These are phyloP conservation scores for Monodelphis domestica DNA, from an alignment of 2,797 vertebrate genomes.

Conservation along the genomic window DNA sequence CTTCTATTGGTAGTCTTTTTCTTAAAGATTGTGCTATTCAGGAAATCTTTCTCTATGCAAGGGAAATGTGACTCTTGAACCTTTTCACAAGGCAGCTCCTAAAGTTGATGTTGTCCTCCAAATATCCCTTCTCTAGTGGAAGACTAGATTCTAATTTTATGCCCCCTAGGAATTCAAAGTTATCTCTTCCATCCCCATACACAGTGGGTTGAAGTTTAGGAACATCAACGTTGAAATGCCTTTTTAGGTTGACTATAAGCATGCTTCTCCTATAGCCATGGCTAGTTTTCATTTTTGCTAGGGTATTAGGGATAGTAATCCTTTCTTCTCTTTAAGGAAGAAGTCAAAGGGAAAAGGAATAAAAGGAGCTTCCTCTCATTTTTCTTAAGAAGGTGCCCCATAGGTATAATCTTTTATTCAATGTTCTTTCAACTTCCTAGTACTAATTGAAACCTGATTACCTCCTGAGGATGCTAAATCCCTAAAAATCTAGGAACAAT, in stretches of 20 bases:
- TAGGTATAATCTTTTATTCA: background rate
- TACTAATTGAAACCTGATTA: background rate
- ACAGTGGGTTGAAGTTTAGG: background rate
- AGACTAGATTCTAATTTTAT: background rate
- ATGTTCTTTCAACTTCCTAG: background rate
- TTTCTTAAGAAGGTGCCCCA: background rate
- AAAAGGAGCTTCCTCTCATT: background rate
- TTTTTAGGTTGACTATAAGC: too few species aligned
- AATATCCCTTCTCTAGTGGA: background rate
- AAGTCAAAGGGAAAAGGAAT: background rate
- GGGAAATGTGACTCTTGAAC: background rate
- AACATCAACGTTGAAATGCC: too few species aligned
- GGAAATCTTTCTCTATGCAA: background rate
- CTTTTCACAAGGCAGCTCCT: background rate
- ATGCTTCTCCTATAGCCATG: too few species aligned
- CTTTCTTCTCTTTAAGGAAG: background rate
- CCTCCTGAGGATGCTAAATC: background rate
- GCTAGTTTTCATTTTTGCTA: too few species aligned
- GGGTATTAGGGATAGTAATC: background rate
- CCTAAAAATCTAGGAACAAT: background rate
- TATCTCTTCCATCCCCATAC: background rate
- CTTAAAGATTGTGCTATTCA: background rate
- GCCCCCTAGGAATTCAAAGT: background rate
- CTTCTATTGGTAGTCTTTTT: background rate
- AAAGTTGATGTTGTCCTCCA: background rate